Percentiles rank a stretch among this genome's conserved stretches.
Conservation (phyloP, 2,888 invertebrate genomes). For the Nomada ruficornis region DNA sequence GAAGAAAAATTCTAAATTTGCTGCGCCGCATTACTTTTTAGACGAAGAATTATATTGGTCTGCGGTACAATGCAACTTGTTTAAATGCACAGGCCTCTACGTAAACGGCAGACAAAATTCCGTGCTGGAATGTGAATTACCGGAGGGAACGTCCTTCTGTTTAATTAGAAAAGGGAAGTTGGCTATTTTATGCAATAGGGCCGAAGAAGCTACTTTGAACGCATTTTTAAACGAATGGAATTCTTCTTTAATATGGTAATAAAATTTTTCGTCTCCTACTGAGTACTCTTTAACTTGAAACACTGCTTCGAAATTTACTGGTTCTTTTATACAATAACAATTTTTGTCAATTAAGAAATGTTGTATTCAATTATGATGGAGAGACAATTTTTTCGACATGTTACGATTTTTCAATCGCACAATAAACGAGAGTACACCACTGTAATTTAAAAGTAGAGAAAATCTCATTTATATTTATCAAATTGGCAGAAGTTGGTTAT, state of each 20-base stretch:
- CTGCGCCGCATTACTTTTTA: neutral
- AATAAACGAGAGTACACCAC: neutral
- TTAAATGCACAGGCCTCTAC: neutral
- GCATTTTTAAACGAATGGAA: conserved; percentile 21
- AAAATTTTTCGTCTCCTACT: neutral
- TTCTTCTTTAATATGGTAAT: neutral
- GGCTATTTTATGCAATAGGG: conserved; percentile 10
- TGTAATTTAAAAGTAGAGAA: neutral
- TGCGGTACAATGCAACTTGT: neutral
- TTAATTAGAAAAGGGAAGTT: conserved; percentile 31
- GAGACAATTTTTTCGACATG: neutral
- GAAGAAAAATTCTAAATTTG: neutral
- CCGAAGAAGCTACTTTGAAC: neutral
- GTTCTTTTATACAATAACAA: neutral
- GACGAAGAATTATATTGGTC: neutral
- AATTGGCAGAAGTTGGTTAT: neutral
- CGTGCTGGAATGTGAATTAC: conserved; percentile 6
- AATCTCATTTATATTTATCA: neutral
- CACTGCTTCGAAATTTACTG: neutral
- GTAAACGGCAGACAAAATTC: neutral
- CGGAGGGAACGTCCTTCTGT: neutral
- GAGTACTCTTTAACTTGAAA: neutral
- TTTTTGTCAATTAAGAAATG: neutral
- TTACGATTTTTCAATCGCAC: neutral
- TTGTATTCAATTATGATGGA: neutral